These are phyloP conservation scores for Maniola jurtina DNA, from an alignment of 1,140 invertebrate genomes.

Conservation along the genomic window DNA sequence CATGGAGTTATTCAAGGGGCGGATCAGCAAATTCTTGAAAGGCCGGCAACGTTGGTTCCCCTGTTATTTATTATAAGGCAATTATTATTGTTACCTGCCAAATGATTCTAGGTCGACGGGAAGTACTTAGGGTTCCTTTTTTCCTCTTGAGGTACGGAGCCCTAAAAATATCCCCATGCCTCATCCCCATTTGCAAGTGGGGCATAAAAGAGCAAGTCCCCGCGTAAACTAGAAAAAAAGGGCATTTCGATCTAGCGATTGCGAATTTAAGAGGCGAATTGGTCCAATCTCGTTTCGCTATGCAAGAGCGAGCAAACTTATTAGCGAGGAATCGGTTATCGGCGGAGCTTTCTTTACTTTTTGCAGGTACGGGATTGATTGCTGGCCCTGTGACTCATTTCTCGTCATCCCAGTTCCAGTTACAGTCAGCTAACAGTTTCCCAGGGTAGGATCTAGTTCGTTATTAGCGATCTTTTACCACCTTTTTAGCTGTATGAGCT, in stretches of 20 bases:
- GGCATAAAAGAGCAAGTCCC: slow-evolving; percentile 29
- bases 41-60: no score
- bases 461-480: slow-evolving; percentile 3
- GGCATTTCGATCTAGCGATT: slow-evolving; percentile 51
- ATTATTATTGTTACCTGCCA: no score
- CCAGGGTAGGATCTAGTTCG: slow-evolving; percentile 4
- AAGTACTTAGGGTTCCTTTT: no score
- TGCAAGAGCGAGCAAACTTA: slow-evolving; percentile 71
- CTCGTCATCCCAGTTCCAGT: slow-evolving; percentile 19
- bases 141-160: no score
- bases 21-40: no score
- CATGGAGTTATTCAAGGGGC: no score
- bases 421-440: neutral
- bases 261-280: slow-evolving; percentile 67
- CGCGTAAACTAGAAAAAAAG: slow-evolving; percentile 38
- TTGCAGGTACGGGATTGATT: slow-evolving; percentile 58
- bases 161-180: neutral
- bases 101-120: no score
- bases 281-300: slow-evolving; percentile 59
- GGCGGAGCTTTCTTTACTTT: slow-evolving; percentile 58
- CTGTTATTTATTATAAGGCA: no score
- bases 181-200: slow-evolving; percentile 21
- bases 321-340: slow-evolving; percentile 62
- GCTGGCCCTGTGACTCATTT: slow-evolving; percentile 54
- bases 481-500: neutral